Conservation (phyloP, 1,140 invertebrate genomes). For the Acromyrmex heyeri region DNA sequence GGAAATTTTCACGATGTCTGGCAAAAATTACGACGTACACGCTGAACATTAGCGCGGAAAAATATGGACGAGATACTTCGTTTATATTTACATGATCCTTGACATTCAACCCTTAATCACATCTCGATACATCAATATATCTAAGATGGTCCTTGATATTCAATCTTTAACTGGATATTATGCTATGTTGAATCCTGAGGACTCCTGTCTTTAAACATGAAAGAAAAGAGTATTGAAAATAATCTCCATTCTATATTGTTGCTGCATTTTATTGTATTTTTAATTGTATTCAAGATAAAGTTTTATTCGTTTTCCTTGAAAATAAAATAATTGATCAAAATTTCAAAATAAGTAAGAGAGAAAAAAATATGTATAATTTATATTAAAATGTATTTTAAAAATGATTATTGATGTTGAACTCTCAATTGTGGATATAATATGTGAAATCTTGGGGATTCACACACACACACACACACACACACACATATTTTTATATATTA, state of each 20-base stretch:
- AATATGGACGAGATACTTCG: neutral
- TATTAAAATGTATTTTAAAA: no score
- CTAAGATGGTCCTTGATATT: neutral
- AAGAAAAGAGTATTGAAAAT: neutral
- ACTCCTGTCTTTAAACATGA: neutral
- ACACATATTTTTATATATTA: no score
- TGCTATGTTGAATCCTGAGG: neutral
- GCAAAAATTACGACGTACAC: neutral
- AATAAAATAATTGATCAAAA: no score
- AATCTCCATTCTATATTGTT: neutral
- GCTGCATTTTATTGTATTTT: neutral
- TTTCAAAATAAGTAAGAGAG: no score
- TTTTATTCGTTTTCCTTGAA: no score
- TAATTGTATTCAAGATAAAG: no score
- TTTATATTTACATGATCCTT: slow-evolving; percentile 13
- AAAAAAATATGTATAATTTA: no score
- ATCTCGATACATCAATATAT: neutral
- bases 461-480: no score
- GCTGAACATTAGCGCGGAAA: neutral
- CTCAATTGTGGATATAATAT: no score
- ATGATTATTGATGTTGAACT: no score
- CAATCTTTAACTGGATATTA: neutral
- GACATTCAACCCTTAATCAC: neutral
- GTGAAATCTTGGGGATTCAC: no score
- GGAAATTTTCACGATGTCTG: neutral